Evolutionary conservation across 2,113 vertebrate species (phyloP).

Genomic region (Galbula dea): DNA sequence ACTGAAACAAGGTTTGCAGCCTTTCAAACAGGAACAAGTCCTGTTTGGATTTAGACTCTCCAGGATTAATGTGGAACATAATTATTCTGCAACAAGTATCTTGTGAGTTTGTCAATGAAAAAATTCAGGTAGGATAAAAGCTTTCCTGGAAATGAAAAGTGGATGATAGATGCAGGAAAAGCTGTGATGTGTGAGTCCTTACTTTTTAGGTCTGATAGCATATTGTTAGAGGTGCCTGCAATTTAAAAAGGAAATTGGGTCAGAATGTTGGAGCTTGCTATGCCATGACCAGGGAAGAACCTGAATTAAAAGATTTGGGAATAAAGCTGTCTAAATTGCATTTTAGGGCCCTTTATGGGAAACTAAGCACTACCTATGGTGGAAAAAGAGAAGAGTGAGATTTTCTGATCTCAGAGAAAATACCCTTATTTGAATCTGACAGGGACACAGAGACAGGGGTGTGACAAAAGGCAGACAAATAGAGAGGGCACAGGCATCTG

Average conservation of each 20-base stretch:
- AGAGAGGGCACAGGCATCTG: neutral
- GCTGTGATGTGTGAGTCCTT: neutral
- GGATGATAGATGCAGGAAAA: neutral
- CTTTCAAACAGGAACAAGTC: neutral
- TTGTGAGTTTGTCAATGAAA: neutral
- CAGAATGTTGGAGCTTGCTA: neutral
- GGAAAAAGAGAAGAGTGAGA: neutral
- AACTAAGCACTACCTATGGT: neutral
- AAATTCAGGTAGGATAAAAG: neutral
- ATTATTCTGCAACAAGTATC: neutral
- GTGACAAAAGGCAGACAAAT: neutral
- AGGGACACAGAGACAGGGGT: neutral
- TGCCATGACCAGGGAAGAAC: neutral
- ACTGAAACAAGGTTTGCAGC: neutral
- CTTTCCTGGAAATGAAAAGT: neutral
- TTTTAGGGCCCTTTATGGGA: neutral
- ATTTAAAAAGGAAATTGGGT: accelerated
- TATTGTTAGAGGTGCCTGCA: neutral
- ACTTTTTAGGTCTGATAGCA: neutral
- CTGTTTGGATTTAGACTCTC: neutral
- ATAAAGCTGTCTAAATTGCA: neutral
- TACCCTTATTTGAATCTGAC: neutral
- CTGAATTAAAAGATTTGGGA: neutral
- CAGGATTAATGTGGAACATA: neutral
- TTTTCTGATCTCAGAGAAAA: neutral